Evolutionary conservation across 92 coral and sea anemone species (phyloP).

Genomic region (Palythoa grandis): DNA sequence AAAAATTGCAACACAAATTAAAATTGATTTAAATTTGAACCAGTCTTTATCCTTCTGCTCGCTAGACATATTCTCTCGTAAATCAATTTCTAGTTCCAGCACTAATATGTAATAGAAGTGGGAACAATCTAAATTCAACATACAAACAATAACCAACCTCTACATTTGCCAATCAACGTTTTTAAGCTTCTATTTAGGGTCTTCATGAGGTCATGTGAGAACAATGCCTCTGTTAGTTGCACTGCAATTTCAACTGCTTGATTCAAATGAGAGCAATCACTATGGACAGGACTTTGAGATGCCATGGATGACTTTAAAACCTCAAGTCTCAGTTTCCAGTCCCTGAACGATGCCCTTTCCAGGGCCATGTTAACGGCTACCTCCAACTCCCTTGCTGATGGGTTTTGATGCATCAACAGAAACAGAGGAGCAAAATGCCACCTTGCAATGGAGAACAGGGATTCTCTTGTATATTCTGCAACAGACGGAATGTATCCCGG

Average conservation of each 20-base stretch:
- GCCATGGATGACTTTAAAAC: conserved; percentile 52
- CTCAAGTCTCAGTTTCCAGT: conserved; percentile 79
- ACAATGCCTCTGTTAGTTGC: conserved; percentile 35
- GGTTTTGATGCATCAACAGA: conserved; percentile 61
- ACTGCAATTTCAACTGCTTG: background rate
- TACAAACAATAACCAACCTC: background rate
- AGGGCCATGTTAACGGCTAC: conserved; percentile 70
- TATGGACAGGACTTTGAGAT: conserved; percentile 14
- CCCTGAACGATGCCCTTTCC: conserved; percentile 71
- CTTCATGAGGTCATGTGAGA: conserved; percentile 51
- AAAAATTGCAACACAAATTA: no score
- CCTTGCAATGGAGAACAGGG: conserved; percentile 65
- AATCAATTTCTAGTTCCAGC: background rate
- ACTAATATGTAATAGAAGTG: background rate
- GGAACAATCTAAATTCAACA: background rate
- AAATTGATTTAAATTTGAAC: no score
- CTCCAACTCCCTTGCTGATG: conserved; percentile 47
- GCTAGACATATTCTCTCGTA: no score
- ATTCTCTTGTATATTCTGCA: conserved; percentile 59
- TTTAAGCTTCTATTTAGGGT: conserved; percentile 28
- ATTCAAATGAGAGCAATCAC: background rate
- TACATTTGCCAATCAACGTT: background rate
- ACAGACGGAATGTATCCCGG: conserved; percentile 64
- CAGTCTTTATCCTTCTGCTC: no score
- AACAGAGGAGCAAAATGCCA: conserved; percentile 73